Base-by-base conservation (phyloP, 2,888 invertebrate species). In the Clistopyga incitator region DNA sequence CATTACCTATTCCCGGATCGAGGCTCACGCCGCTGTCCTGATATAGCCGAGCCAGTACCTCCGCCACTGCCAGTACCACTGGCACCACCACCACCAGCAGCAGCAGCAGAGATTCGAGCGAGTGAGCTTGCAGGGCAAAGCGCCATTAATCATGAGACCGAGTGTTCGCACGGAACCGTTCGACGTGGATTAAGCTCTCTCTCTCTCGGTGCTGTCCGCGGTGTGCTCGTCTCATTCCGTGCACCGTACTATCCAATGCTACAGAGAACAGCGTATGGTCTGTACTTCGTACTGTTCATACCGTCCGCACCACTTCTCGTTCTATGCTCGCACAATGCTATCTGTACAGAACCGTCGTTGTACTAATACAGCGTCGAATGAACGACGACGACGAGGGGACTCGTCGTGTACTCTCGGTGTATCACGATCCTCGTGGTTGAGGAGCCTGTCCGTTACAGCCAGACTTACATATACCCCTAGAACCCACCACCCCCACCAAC, bases 131-230 rank as follows among this genome's bases (percentile, higher is more conserved):
- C 78, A 45, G 50, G 25, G 76, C 56, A 76, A 83, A 84, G 78
- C 75, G 72, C 79, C 84, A 79, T 87, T 86, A 86, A 87, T 87
- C 86, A 87, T 79, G 75, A 80, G 84, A 76, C 81, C 81, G 84
- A 84, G 65, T 78, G 82, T 67, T 70, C 54, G 82, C 74, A 68
- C 75, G 85, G 67, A 87, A 87, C 83, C 82, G 78, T 83, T 84
- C 85, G 87, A 87, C 86, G 82, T 82, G 86, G 84, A 87, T 87
- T 85, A 86, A 87, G 85, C 87, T 85, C 81, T 67, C 78, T 76
- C 76, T n/a, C n/a, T n/a, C n/a, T n/a, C n/a, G n/a, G n/a, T n/a
- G 81, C 82, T 82, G 84, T 82, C 70, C 64, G n/a, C 81, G 78
- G 70, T 81, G 78, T 74, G 65, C 71, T 65, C 56, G 75, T 79